phyloP scores from a whole-genome alignment of 2,113 vertebrate species.

The Phocoena phocoena region DNA sequence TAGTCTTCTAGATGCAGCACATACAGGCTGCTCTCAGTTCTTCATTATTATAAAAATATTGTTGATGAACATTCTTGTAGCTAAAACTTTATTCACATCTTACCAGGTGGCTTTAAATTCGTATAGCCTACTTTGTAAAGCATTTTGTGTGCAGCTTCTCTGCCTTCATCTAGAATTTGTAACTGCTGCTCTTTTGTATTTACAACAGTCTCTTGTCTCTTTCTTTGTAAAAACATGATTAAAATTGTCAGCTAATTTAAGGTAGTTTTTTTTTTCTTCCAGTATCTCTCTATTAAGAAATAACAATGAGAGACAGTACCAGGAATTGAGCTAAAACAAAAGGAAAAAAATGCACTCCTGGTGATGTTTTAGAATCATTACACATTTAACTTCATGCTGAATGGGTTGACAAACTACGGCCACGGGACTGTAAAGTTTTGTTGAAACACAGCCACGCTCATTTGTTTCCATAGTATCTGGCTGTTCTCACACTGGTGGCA shows the following conservation, averaged over 20 bases:
- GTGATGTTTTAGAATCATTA: neutral
- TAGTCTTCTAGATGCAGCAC: slow-evolving; percentile 17
- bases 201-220: neutral
- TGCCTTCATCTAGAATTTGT: slow-evolving; percentile 42
- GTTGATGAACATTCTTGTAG: slow-evolving; percentile 27
- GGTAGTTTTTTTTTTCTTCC: neutral
- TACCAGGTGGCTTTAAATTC: slow-evolving; percentile 45
- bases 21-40: slow-evolving; percentile 27
- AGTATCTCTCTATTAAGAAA: neutral
- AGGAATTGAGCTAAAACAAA: slow-evolving; percentile 31
- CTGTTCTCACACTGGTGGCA: neutral
- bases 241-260: slow-evolving; percentile 24
- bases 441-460: neutral
- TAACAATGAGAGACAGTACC: neutral
- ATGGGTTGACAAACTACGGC: neutral
- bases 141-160: neutral
- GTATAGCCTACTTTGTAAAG: slow-evolving; percentile 17
- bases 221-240: slow-evolving; percentile 54
- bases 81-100: neutral
- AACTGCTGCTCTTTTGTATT: slow-evolving; percentile 31
- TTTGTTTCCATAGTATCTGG: neutral
- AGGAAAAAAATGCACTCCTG: neutral
- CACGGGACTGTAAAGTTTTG: neutral
- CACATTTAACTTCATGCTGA: neutral
- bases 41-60: slow-evolving; percentile 45